These are phyloP conservation scores for Acanthisitta chloris DNA, from an alignment of 2,113 vertebrate genomes.

Conservation along the genomic window DNA sequence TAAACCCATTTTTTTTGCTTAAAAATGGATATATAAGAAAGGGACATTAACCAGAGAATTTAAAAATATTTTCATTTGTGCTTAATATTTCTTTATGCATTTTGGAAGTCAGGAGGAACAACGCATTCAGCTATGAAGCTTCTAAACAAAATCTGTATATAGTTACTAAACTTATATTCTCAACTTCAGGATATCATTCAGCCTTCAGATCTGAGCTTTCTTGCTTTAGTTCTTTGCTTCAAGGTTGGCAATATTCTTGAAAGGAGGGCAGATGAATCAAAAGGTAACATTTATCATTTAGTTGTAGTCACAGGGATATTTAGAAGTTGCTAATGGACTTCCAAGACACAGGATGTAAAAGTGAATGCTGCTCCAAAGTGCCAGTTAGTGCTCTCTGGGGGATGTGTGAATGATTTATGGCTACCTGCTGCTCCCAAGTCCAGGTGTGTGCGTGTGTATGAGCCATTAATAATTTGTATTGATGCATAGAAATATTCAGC, in stretches of 20 bases:
- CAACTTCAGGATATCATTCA: conserved; percentile 42
- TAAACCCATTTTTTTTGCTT: neutral
- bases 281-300: conserved; percentile 10
- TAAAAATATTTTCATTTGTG: conserved; percentile 18
- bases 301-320: neutral
- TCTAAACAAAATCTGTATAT: neutral
- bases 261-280: neutral
- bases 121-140: conserved; percentile 23
- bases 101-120: neutral
- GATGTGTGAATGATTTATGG: neutral
- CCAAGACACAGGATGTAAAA: neutral
- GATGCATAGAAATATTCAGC: neutral
- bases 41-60: neutral
- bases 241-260: neutral
- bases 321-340: conserved; percentile 5
- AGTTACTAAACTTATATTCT: conserved; percentile 30
- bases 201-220: neutral
- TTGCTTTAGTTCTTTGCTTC: conserved; percentile 27
- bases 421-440: neutral
- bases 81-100: neutral
- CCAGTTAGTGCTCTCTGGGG: neutral
- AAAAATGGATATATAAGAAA: neutral
- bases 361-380: neutral
- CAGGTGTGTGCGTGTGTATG: neutral
- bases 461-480: neutral